Evolutionary conservation across 2,797 vertebrate genomes (phyloP), one percentile per base, ranked within the genome.

Genomic region (Tamandua tetradactyla): DNA sequence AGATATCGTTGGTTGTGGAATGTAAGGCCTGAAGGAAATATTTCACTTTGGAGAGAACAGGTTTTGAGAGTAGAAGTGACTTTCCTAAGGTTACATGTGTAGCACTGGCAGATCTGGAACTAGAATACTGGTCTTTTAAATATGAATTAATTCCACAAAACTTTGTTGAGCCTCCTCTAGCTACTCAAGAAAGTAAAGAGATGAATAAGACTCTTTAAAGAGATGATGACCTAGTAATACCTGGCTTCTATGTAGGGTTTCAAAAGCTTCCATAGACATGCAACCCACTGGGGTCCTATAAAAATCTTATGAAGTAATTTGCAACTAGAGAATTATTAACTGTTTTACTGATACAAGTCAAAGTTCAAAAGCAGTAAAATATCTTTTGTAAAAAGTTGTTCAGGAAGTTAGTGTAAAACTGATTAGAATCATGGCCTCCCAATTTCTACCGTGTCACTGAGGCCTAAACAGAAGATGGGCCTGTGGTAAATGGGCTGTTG

Each of bases 281-380:
- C 49, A 80, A 47, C 44, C 35, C 75, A n/a, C 71, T 64, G 55
- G 69, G 25, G 5, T 35, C n/a, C 78, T 32, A 20, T 20, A 82
- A 83, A 74, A 93, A 32, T 30, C 76, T 62, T 71, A 42, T 32
- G 32, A 82, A 64, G 47, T 20, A 55, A 25, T 12, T n/a, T 37
- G 37, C 42, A 75, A 44, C 42, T 91, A 88, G 89, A 62, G 82
- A 91, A 85, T 22, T 55, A 90, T 87, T 68, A 92, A 93, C 79
- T 80, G 17, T n/a, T 62, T 62, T n/a, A 84, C n/a, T 87, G 52
- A 57, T 12, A 2, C 35, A 85, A 35, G 30, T 49, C 84, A 84
- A 89, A 94, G 52, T 79, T 42, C 95, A 92, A 87, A 49, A 68
- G 71, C 52, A 90, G 64, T 27, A 59, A 57, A 72, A 27, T 44